These are phyloP conservation scores for Scolanthus callimorphus DNA, from an alignment of 92 coral and sea anemone species.

Conservation along the genomic window DNA sequence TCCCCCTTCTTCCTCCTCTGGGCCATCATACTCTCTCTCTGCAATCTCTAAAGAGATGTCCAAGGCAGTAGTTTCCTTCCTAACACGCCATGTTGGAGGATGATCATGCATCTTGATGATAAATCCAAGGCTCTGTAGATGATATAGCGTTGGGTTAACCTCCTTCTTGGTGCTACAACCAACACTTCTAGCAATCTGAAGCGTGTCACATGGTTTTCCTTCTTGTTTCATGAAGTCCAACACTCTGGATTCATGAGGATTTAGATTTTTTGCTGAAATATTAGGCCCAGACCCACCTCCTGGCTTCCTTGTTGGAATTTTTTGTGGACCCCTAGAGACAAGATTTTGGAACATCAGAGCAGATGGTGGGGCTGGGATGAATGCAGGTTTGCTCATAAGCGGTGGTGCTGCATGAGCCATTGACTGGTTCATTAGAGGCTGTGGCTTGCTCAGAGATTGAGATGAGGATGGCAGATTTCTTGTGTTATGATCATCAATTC, in stretches of 20 bases:
- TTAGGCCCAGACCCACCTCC: neutral
- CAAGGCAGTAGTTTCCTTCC: constrained; percentile 24
- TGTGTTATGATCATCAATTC: neutral
- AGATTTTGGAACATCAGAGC: constrained; percentile 47
- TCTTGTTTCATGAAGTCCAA: constrained; percentile 64
- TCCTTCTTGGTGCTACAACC: constrained; percentile 77
- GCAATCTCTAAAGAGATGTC: constrained; percentile 2
- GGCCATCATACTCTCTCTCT: neutral
- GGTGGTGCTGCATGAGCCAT: neutral
- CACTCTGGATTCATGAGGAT: constrained; percentile 34
- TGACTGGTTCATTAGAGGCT: neutral
- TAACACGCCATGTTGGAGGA: constrained; percentile 89
- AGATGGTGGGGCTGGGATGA: constrained; percentile 72
- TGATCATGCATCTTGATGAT: constrained; percentile 80
- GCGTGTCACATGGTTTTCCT: constrained; percentile 57
- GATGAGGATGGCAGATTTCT: neutral
- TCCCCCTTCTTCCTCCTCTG: neutral
- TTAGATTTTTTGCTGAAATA: constrained; percentile 20
- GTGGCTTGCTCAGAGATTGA: neutral
- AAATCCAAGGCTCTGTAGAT: constrained; percentile 62
- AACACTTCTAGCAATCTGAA: constrained; percentile 48
- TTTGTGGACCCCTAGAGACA: constrained; percentile 53
- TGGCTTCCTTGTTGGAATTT: constrained; percentile 15
- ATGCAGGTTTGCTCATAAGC: neutral
- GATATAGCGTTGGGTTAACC: constrained; percentile 75